Conservation (phyloP, 2,888 invertebrate genomes). For the Anoplius nigerrimus region DNA sequence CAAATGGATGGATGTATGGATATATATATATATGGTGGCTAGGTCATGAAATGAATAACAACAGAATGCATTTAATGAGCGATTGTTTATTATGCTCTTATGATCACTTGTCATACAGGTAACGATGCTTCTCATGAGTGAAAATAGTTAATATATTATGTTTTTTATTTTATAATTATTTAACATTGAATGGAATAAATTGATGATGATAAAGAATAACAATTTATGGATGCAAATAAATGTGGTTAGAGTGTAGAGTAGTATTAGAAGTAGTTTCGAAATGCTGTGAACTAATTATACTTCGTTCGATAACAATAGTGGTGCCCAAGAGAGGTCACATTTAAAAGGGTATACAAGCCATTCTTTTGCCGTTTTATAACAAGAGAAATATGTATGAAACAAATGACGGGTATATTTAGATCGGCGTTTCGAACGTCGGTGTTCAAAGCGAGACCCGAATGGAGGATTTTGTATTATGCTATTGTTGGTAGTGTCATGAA, state of each 20-base stretch:
- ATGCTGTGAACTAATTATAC: constrained; percentile 51
- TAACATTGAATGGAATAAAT: constrained; percentile 75
- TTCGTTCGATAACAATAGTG: constrained; percentile 49
- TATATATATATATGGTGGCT: constrained; percentile 66
- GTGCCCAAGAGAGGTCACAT: constrained; percentile 38
- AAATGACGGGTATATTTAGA: no score
- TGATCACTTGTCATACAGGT: constrained; percentile 76
- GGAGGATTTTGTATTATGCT: no score
- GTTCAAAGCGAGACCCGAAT: no score
- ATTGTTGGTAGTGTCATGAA: no score
- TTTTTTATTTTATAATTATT: constrained; percentile 72
- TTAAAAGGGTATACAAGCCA: no score
- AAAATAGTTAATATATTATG: constrained; percentile 76
- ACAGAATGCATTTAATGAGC: constrained; percentile 76
- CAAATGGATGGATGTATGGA: constrained; percentile 55
- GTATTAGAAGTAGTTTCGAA: constrained; percentile 64
- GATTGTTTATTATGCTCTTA: constrained; percentile 76
- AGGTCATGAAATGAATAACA: constrained; percentile 75
- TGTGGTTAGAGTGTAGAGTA: constrained; percentile 73
- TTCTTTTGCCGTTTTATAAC: constrained; percentile 4
- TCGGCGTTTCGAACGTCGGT: no score
- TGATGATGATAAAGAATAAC: constrained; percentile 73
- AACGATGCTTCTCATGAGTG: constrained; percentile 76
- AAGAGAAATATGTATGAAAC: no score
- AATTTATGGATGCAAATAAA: constrained; percentile 74